Percentiles rank a stretch among this genome's conserved stretches.
Conservation (phyloP, 2,113 vertebrate genomes). For the Choloepus hoffmanni region DNA sequence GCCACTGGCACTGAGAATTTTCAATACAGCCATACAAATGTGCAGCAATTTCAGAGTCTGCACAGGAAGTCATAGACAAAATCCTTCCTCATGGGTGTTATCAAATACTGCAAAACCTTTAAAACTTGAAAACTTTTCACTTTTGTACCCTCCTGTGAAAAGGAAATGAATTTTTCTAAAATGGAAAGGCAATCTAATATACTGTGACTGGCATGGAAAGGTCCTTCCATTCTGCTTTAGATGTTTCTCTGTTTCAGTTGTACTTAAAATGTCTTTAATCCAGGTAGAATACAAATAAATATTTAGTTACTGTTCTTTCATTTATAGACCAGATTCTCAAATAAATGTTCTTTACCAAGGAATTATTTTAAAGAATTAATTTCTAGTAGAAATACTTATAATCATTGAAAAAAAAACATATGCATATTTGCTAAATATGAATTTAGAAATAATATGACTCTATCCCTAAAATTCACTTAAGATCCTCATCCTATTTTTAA, state of each 20-base stretch:
- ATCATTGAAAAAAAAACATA: background rate
- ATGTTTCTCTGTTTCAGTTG: background rate
- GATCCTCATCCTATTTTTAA: background rate
- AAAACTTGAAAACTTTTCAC: slow-evolving; percentile 17
- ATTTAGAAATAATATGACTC: background rate
- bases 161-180: slow-evolving; percentile 42
- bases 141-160: background rate
- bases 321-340: background rate
- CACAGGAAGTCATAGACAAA: slow-evolving; percentile 24
- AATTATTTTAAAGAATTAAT: background rate
- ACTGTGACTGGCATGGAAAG: background rate
- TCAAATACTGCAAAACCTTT: background rate
- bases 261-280: background rate
- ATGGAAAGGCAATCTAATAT: background rate
- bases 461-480: background rate
- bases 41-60: background rate
- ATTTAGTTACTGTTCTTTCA: background rate
- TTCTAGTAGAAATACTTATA: background rate
- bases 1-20: background rate
- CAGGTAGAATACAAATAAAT: background rate
- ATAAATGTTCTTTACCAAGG: background rate
- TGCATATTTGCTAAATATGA: background rate
- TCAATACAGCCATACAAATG: background rate
- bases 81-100: background rate
- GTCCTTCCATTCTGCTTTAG: background rate